Percentiles rank a stretch among this genome's conserved stretches.
phyloP scores from a whole-genome alignment of 2,888 invertebrate species.

The Dyspetes luteomarginatus region DNA sequence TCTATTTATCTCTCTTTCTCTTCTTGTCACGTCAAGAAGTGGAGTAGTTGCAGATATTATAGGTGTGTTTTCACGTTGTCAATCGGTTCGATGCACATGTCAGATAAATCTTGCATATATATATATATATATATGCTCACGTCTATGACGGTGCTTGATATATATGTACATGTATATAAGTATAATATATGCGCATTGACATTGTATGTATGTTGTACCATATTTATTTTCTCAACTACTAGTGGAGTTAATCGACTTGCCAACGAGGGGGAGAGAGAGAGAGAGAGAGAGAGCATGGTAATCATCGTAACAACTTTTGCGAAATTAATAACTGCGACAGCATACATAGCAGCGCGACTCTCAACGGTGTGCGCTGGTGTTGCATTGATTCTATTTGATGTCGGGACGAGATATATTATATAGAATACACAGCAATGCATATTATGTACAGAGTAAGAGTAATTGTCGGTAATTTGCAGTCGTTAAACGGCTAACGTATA shows the following conservation, averaged over 20 bases:
- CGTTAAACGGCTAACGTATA: conserved; percentile 78
- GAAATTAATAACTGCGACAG: conserved; percentile 58
- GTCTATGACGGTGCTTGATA: conserved; percentile 9
- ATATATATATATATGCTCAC: conserved; percentile 41
- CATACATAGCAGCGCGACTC: conserved; percentile 1
- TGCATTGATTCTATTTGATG: conserved; percentile 49
- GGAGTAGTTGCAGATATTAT: conserved; percentile 52
- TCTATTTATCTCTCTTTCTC: not conserved
- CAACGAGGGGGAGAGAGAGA: conserved; percentile 16
- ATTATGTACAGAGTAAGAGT: conserved; percentile 64
- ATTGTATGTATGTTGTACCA: conserved; percentile 19
- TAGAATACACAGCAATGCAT: conserved; percentile 22
- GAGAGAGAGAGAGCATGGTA: conserved; percentile 25
- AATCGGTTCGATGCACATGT: conserved; percentile 64
- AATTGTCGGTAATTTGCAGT: conserved; percentile 78
- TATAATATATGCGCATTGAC: conserved; percentile 9
- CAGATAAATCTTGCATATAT: conserved; percentile 54
- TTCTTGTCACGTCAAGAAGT: conserved; percentile 37
- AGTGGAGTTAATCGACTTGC: conserved; percentile 59
- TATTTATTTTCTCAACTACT: conserved; percentile 57
- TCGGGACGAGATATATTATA: conserved; percentile 56
- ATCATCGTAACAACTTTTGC: conserved; percentile 60
- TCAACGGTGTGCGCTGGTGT: conserved; percentile 22
- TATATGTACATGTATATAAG: not conserved
- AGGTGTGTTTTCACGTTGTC: conserved; percentile 65